Conservation (phyloP, 1,140 invertebrate genomes). For the Drosophila pseudoananassae region DNA sequence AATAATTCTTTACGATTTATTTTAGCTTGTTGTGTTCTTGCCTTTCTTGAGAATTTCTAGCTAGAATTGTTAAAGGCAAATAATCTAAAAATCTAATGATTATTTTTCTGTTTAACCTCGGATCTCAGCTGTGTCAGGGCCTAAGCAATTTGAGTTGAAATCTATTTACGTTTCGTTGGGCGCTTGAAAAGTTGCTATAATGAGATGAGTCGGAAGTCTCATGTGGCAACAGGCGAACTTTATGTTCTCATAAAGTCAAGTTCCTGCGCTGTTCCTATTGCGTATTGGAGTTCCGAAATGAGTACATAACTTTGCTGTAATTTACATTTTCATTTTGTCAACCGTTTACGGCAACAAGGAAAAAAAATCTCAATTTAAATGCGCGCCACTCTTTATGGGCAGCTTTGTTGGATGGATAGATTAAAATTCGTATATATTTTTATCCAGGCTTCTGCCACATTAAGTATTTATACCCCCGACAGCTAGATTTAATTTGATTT, state of each 20-base stretch:
- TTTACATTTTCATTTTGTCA: constrained; percentile 77
- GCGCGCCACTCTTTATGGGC: constrained; percentile 38
- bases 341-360: constrained; percentile 39
- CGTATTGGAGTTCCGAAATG: constrained; percentile 52
- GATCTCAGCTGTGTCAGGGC: constrained; percentile 33
- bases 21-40: too few relatives aligned
- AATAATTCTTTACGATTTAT: too few relatives aligned
- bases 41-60: too few relatives aligned
- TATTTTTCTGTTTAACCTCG: neutral
- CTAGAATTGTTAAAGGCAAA: neutral
- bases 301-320: constrained; percentile 70
- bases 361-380: constrained; percentile 73
- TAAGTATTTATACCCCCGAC: constrained; percentile 41
- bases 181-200: constrained; percentile 47
- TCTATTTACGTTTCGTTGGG: constrained; percentile 55
- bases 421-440: constrained; percentile 27
- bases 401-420: constrained; percentile 9
- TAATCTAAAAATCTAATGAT: neutral
- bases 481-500: constrained; percentile 49
- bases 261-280: constrained; percentile 29
- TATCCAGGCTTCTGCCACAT: constrained; percentile 23
- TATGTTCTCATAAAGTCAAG: constrained; percentile 67
- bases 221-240: constrained; percentile 66
- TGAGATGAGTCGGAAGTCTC: constrained; percentile 54
- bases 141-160: constrained; percentile 54